phyloP scores from a whole-genome alignment of 2,113 vertebrate genomes.

The Enhydra lutris region DNA sequence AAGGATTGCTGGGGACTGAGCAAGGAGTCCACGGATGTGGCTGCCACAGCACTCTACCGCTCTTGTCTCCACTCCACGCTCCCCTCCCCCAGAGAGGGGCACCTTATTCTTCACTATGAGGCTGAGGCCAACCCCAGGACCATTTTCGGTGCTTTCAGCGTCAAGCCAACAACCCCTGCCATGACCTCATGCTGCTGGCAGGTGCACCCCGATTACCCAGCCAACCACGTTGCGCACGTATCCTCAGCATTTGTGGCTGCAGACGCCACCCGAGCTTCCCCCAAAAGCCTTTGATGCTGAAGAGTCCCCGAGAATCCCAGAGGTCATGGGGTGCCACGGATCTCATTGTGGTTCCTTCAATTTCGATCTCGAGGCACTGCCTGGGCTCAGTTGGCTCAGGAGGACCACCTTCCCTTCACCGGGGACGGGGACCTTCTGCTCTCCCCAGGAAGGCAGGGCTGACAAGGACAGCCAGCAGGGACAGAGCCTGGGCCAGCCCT shows the following conservation, averaged over 20 bases:
- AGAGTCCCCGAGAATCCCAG: neutral
- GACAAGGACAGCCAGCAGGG: neutral
- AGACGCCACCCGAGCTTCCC: neutral
- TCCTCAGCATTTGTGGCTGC: neutral
- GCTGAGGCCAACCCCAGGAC: neutral
- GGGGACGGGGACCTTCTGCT: neutral
- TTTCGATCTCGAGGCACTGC: neutral
- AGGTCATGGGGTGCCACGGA: rapidly evolving
- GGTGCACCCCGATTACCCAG: neutral
- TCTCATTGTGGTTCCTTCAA: neutral
- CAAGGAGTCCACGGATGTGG: neutral
- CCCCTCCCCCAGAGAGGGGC: too few relatives aligned
- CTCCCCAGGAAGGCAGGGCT: neutral
- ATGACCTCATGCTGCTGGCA: rapidly evolving
- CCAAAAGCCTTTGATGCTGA: neutral
- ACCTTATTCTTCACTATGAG: neutral
- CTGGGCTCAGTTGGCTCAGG: neutral
- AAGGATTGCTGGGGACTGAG: neutral
- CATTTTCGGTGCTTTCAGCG: neutral
- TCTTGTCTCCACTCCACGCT: neutral
- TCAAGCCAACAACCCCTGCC: too few relatives aligned
- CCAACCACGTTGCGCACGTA: too few relatives aligned
- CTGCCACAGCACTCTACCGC: rapidly evolving
- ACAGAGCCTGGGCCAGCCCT: neutral
- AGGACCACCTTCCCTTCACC: neutral